phyloP scores from a whole-genome alignment of 2,797 vertebrate species.

The Tangara arthus region DNA sequence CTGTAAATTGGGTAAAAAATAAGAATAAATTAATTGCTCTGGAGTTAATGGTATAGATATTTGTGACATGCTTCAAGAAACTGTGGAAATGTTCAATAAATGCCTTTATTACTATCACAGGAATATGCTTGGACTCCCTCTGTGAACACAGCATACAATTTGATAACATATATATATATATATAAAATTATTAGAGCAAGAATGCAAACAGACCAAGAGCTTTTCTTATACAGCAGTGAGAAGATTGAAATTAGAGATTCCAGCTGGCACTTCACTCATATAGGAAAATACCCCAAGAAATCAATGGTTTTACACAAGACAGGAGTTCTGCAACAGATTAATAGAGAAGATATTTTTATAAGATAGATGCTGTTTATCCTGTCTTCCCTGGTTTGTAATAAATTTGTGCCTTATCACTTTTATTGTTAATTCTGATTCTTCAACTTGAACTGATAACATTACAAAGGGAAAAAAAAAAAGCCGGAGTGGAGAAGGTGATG shows the following conservation, averaged over 20 bases:
- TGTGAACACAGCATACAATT: not conserved
- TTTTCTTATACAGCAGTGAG: not conserved
- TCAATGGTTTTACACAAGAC: not conserved
- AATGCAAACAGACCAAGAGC: not conserved
- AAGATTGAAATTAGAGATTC: not conserved
- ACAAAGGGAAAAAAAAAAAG: not conserved
- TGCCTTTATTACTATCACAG: not conserved
- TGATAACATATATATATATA: not conserved
- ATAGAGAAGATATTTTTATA: not conserved
- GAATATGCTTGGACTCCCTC: not conserved
- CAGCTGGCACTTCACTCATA: not conserved
- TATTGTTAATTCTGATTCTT: not conserved
- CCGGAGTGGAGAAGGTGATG: not conserved
- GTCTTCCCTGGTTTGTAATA: not conserved
- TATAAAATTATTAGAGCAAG: not conserved
- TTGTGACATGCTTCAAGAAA: not conserved
- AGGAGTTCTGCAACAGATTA: not conserved
- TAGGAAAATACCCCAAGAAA: not conserved
- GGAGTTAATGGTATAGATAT: not conserved
- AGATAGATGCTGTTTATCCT: not conserved
- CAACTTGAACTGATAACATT: not conserved
- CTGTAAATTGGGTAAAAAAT: not conserved
- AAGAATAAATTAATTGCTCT: not conserved
- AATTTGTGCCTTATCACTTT: not conserved
- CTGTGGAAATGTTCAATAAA: not conserved